Evolutionary conservation across 2,888 invertebrate genomes (phyloP), one percentile per base, ranked within the genome.

Genomic region (Cyrtodaria siliqua): DNA sequence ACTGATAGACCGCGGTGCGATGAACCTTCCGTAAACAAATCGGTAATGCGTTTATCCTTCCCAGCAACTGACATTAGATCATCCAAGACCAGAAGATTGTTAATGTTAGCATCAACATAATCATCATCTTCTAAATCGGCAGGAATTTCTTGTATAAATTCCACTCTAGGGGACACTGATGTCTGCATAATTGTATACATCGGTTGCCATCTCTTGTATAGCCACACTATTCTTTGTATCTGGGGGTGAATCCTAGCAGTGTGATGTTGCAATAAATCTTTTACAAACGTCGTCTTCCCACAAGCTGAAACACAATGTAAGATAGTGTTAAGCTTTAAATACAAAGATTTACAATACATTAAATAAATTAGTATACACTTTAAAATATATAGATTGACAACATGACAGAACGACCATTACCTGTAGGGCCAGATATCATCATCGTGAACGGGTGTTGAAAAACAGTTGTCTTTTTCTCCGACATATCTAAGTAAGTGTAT

Each of bases 121-220:
- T 67, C 56, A 40, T 73, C 73, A 14, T 73, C 61, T 14, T 73
- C 73, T n/a, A 61, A 56, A 29, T 67, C 68, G 0, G 20, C 2
- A 8, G 68, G 69, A 27, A 69, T 75, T 4, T 69, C 63, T 57
- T 75, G 75, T n/a, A 63, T 56, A 49, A 64, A 75, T 42, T 75
- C 75, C 6, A 75, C 68, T 26, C n/a, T 53, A 9, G 67, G 73
- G 26, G 20, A n/a, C 26, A 68, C 67, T 12, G 49, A 24, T 4
- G 16, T 44, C 20, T 53, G 56, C 56, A 73, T 50, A 3, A 26
- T 49, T 1, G 40, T 42, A 20, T 73, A 73, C 56, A 73, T 26
- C 6, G 67, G 67, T 38, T 73, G 67, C 73, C 64, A 33, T 33
- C 33, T 33, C 33, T 33, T 33, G 12, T 33, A 33, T 8, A 33